Conservation (phyloP, 2,113 vertebrate species). For the Gadus macrocephalus region DNA sequence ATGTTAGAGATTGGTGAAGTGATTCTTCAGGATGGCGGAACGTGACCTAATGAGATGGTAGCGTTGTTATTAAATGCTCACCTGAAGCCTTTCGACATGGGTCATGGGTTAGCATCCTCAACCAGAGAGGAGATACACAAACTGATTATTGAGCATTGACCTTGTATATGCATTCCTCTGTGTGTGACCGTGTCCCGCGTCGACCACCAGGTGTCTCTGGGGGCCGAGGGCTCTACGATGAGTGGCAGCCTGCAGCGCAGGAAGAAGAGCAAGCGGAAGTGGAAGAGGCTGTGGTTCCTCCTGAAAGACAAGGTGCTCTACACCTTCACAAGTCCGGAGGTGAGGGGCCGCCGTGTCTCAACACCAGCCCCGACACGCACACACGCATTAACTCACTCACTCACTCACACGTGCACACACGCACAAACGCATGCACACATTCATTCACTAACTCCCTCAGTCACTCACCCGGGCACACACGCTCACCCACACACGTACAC, state of each 20-base stretch:
- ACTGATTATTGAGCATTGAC: neutral
- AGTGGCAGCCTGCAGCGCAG: conserved; percentile 86
- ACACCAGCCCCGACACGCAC: conserved; percentile 57
- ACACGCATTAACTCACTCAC: conserved; percentile 25
- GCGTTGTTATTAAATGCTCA: too few relatives aligned
- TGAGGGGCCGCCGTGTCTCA: conserved; percentile 76
- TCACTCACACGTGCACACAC: neutral
- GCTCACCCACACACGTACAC: neutral
- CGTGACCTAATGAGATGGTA: too few relatives aligned
- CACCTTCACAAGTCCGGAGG: conserved; percentile 88
- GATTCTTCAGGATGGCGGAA: too few relatives aligned
- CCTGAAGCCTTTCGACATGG: too few relatives aligned
- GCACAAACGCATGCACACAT: conserved; percentile 3
- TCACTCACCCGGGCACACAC: neutral
- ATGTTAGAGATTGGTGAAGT: too few relatives aligned
- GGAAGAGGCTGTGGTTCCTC: conserved; percentile 97
- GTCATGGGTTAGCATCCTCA: too few relatives aligned
- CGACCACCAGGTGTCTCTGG: conserved; percentile 78
- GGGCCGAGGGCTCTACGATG: conserved; percentile 81
- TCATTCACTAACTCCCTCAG: neutral
- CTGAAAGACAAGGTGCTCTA: conserved; percentile 99
- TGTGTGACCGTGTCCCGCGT: neutral
- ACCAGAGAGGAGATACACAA: too few relatives aligned
- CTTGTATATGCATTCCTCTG: neutral
- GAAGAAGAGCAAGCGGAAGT: conserved; percentile 89